A percentile compares a stretch with the other conserved stretches of the same genome.
phyloP scores from a whole-genome alignment of 2,888 invertebrate genomes.

The Drosophila monieri region DNA sequence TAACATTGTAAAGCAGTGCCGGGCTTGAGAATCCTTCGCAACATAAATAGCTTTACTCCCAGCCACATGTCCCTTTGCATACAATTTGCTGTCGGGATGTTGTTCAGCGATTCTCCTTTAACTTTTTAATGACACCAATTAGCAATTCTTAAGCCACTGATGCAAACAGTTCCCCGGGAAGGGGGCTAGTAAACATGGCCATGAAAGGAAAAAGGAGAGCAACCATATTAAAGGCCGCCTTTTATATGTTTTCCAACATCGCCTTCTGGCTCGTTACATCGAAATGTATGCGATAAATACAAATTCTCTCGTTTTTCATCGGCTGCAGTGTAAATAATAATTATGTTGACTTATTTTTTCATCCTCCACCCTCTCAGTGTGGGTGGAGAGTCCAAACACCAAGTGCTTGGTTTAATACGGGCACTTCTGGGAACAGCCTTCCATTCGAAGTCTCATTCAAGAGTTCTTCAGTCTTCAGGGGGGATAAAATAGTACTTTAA shows the following conservation, averaged over 20 bases:
- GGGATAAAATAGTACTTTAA: neutral
- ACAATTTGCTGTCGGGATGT: slow-evolving; percentile 42
- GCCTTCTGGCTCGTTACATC: slow-evolving; percentile 55
- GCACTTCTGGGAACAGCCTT: neutral
- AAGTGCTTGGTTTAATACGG: slow-evolving; percentile 22
- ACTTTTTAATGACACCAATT: slow-evolving; percentile 78
- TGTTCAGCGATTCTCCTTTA: slow-evolving; percentile 45
- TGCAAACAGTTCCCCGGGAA: slow-evolving; percentile 11
- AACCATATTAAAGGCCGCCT: slow-evolving; percentile 44
- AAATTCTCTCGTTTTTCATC: slow-evolving; percentile 45
- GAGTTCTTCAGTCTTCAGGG: neutral
- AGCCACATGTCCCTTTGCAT: slow-evolving; percentile 54
- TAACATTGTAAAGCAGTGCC: slow-evolving; percentile 70
- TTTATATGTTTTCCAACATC: slow-evolving; percentile 26
- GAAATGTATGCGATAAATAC: slow-evolving; percentile 67
- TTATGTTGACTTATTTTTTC: slow-evolving; percentile 56
- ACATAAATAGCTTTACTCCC: neutral
- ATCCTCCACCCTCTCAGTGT: slow-evolving; percentile 39
- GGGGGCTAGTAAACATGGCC: slow-evolving; percentile 18
- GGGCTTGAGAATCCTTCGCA: neutral
- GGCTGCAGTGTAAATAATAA: slow-evolving; percentile 71
- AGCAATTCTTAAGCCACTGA: slow-evolving; percentile 50
- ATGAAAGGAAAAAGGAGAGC: slow-evolving; percentile 4
- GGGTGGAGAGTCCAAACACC: slow-evolving; percentile 14
- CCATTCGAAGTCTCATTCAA: neutral